Percentiles rank a stretch among this genome's conserved stretches.
Evolutionary conservation across 2,888 invertebrate species (phyloP).

Genomic region (Apodemia hepburni): DNA sequence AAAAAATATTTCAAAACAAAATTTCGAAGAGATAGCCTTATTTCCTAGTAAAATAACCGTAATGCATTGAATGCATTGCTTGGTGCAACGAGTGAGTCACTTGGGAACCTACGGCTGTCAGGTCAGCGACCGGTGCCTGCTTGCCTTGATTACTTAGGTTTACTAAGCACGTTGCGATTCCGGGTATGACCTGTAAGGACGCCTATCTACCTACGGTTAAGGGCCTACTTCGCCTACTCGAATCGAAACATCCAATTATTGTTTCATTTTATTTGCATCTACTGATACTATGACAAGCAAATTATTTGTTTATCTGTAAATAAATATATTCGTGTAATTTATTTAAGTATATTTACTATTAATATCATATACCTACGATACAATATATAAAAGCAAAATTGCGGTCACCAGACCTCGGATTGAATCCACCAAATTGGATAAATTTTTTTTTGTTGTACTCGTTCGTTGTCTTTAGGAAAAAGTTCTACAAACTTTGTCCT

Average conservation of each 20-base stretch:
- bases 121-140: conserved; percentile 6
- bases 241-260: not conserved
- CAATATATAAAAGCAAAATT: too few relatives aligned
- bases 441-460: too few relatives aligned
- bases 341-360: too few relatives aligned
- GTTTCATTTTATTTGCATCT: not conserved
- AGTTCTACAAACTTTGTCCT: too few relatives aligned
- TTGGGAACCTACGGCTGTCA: not conserved
- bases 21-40: not conserved
- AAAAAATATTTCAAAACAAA: not conserved
- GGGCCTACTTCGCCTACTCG: not conserved
- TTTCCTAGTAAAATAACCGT: not conserved
- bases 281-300: not conserved
- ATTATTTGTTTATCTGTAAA: not conserved
- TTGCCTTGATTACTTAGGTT: not conserved
- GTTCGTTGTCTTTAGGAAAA: too few relatives aligned
- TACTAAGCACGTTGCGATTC: conserved; percentile 1
- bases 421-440: too few relatives aligned
- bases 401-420: too few relatives aligned
- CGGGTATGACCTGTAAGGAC: not conserved
- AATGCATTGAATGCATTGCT: not conserved
- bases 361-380: too few relatives aligned
- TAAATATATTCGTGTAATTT: too few relatives aligned
- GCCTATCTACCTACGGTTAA: not conserved
- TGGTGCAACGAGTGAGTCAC: not conserved